phyloP scores from a whole-genome alignment of 2,113 vertebrate species.

The Megatriorchis doriae region DNA sequence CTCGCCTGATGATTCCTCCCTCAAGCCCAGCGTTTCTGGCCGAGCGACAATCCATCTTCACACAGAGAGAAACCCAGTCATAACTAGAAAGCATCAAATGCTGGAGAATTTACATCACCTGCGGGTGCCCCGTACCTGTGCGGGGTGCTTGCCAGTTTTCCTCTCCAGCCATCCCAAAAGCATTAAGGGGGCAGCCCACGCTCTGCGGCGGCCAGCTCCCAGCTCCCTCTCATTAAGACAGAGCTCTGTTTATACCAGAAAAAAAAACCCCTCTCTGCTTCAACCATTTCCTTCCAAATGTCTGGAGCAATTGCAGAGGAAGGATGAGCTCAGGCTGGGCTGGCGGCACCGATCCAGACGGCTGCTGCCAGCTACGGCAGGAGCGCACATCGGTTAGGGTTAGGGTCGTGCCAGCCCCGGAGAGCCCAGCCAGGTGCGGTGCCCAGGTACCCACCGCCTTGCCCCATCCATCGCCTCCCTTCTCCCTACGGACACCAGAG shows the following conservation, averaged over 20 bases:
- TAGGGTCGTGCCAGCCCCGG: background rate
- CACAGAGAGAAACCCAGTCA: background rate
- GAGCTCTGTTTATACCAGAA: background rate
- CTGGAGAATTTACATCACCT: background rate
- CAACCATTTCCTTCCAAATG: background rate
- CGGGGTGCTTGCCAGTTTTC: rapidly evolving
- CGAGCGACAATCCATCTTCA: background rate
- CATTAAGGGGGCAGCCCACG: background rate
- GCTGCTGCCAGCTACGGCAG: background rate
- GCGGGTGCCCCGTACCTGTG: rapidly evolving
- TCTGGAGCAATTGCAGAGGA: background rate
- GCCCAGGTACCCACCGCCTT: background rate
- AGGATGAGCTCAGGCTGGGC: background rate
- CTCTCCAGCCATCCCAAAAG: background rate
- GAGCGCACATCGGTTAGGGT: rapidly evolving
- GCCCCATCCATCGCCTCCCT: rapidly evolving
- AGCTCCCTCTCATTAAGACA: background rate
- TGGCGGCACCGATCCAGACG: background rate
- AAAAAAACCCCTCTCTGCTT: background rate
- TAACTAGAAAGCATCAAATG: background rate
- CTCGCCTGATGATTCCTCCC: background rate
- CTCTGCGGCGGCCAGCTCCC: background rate
- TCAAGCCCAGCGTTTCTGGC: background rate
- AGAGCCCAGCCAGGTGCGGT: background rate
- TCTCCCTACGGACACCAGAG: rapidly evolving